phyloP scores from a whole-genome alignment of 2,797 vertebrate genomes.

The Enteromius mattozi region DNA sequence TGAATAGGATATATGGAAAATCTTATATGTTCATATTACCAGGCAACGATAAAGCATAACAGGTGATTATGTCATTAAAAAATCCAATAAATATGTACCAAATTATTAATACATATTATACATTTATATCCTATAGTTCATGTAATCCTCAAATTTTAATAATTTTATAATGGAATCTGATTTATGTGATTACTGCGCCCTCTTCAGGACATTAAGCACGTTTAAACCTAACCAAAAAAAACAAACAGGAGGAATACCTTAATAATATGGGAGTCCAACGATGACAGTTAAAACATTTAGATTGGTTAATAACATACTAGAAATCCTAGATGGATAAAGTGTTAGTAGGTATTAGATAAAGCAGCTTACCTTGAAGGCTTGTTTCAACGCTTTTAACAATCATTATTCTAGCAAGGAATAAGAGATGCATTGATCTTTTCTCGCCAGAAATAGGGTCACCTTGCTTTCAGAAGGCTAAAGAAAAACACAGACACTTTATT shows the following conservation, averaged over 20 bases:
- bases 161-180: neutral
- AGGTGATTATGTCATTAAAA: neutral
- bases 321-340: neutral
- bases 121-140: neutral
- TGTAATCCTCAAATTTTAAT: neutral
- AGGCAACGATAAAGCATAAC: neutral
- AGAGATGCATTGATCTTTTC: constrained; percentile 48
- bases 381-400: neutral
- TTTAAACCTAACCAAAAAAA: neutral
- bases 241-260: constrained; percentile 8
- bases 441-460: constrained; percentile 53
- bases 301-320: neutral
- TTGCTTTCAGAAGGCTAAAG: constrained; percentile 56
- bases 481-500: neutral
- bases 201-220: constrained; percentile 18
- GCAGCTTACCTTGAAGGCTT: constrained; percentile 47
- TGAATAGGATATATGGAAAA: neutral
- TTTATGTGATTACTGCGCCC: constrained; percentile 24
- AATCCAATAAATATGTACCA: neutral
- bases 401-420: neutral
- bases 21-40: neutral
- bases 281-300: neutral
- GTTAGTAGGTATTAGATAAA: neutral
- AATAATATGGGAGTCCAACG: constrained; percentile 37
- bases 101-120: neutral